A percentile compares a stretch with the other conserved stretches of the same genome.
Conservation (phyloP, 2,888 invertebrate species). For the Alviniconcha strummeri region DNA sequence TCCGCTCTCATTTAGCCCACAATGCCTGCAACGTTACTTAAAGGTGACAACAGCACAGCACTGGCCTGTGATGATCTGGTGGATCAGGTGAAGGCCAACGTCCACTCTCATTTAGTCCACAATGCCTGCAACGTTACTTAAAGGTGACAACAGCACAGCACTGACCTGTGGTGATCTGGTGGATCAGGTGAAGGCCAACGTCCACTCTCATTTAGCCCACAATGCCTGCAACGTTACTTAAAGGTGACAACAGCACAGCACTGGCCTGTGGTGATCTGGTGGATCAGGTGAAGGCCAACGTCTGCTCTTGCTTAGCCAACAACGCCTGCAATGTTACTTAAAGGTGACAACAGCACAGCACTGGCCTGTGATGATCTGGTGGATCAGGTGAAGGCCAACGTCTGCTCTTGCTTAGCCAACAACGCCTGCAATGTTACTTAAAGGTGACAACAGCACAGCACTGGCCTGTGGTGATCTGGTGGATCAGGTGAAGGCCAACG, state of each 20-base stretch:
- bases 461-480: constrained; percentile 15
- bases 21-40: too few relatives aligned
- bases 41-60: not conserved
- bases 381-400: too few relatives aligned
- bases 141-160: not conserved
- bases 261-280: too few relatives aligned
- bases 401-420: constrained; percentile 6
- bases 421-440: not conserved
- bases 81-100: too few relatives aligned
- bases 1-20: too few relatives aligned
- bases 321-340: too few relatives aligned
- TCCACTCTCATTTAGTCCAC: not conserved
- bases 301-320: too few relatives aligned
- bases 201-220: constrained; percentile 10
- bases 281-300: too few relatives aligned
- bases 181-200: not conserved
- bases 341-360: not conserved
- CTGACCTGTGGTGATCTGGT: constrained; percentile 14
- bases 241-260: too few relatives aligned
- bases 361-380: not conserved
- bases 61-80: not conserved
- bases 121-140: constrained; percentile 1
- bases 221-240: constrained; percentile 23
- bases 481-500: not conserved
- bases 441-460: not conserved